Percentiles rank a stretch among this genome's conserved stretches.
These are phyloP conservation scores for Eilema sororculum DNA, from an alignment of 2,888 invertebrate genomes.

Conservation along the genomic window DNA sequence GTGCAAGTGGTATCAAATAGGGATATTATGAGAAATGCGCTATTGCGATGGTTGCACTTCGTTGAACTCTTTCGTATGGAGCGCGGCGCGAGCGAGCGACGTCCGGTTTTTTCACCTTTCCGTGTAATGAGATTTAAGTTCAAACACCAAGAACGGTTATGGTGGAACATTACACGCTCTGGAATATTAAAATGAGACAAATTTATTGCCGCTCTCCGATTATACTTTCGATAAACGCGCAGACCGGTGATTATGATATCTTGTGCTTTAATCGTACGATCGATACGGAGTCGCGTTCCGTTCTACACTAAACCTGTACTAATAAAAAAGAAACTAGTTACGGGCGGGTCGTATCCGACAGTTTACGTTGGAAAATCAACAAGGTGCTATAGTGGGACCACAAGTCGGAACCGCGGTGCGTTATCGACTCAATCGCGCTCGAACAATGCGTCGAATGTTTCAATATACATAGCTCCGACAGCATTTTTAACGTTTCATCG, in stretches of 20 bases:
- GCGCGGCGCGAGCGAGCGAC: slow-evolving; percentile 48
- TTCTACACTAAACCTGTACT: slow-evolving; percentile 84
- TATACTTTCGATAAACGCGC: slow-evolving; percentile 85
- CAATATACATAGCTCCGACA: slow-evolving; percentile 81
- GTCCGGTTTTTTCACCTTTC: slow-evolving; percentile 54
- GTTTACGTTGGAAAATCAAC: slow-evolving; percentile 85
- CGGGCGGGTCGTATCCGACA: slow-evolving; percentile 76
- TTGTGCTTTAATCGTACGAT: slow-evolving; percentile 82
- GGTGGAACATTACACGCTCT: slow-evolving; percentile 79
- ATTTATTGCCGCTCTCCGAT: slow-evolving; percentile 84
- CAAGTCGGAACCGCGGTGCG: slow-evolving; percentile 78
- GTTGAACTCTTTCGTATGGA: slow-evolving; percentile 82
- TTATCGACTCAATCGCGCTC: slow-evolving; percentile 81
- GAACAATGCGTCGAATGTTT: slow-evolving; percentile 86
- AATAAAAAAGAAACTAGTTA: slow-evolving; percentile 86
- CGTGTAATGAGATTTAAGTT: slow-evolving; percentile 69
- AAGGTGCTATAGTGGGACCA: slow-evolving; percentile 74
- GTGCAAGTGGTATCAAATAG: slow-evolving; percentile 31
- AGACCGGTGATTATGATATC: slow-evolving; percentile 87
- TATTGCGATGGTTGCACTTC: slow-evolving; percentile 53
- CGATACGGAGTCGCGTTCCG: slow-evolving; percentile 84
- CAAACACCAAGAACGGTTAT: slow-evolving; percentile 70
- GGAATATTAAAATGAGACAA: slow-evolving; percentile 86
- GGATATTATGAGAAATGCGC: slow-evolving; percentile 38
- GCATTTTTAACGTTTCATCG: slow-evolving; percentile 87